Percentiles rank a stretch among this genome's conserved stretches.
Conservation (phyloP, 2,888 invertebrate species). For the Hypercompe scribonia region DNA sequence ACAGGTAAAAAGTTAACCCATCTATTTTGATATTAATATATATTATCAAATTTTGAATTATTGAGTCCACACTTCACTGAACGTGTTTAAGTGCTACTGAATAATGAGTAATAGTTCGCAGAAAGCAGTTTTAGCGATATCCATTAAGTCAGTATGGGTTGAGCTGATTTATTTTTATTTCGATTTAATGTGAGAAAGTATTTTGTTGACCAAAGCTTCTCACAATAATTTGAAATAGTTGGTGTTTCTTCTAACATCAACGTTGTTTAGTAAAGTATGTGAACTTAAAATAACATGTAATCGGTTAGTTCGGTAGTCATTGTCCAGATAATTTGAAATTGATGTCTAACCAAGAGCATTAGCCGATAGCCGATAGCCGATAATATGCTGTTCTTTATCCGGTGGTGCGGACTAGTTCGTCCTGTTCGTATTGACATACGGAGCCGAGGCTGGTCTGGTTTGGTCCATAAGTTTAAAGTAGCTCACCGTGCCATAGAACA, state of each 20-base stretch:
- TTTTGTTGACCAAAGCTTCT: background rate
- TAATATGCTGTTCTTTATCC: too few species aligned
- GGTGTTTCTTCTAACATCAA: background rate
- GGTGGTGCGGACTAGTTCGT: too few species aligned
- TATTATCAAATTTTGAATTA: conserved; percentile 5
- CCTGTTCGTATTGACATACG: too few species aligned
- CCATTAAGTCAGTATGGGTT: background rate
- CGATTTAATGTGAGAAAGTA: background rate
- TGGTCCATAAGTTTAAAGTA: too few species aligned
- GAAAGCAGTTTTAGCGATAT: conserved; percentile 1
- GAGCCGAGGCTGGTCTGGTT: too few species aligned
- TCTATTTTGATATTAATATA: background rate
- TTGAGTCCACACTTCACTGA: background rate
- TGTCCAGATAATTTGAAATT: background rate
- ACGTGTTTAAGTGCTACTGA: conserved; percentile 1
- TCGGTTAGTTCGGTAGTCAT: background rate
- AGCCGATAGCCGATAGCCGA: too few species aligned
- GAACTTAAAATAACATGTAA: background rate
- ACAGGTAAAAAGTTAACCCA: conserved; percentile 1
- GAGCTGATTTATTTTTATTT: background rate
- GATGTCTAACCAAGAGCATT: background rate
- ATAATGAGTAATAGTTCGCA: background rate
- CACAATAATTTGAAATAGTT: background rate
- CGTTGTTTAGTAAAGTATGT: background rate
- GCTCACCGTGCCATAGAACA: too few species aligned